Evolutionary conservation across 2,797 vertebrate genomes (phyloP), one percentile per base, ranked within the genome.

Genomic region (Clarias fuscus): DNA sequence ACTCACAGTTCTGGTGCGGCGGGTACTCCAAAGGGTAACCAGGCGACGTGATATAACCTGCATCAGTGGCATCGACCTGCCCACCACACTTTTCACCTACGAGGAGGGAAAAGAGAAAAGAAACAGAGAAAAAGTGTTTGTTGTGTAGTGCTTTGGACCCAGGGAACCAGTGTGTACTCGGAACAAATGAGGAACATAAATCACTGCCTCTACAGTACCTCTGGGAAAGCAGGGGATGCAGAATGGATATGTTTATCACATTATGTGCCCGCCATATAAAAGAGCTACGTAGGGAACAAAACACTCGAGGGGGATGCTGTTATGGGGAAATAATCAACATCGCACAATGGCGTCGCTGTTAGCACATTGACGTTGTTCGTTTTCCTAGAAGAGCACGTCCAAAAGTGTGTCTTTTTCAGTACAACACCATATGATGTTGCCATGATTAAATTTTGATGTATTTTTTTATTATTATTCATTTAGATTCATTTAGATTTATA

Each of bases 1-100:
- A 99, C 90, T 96, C 97, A 0, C 98, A 99, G 95, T 96, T 97
- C 96, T 98, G 98, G 92, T 99, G 97, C 73, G 98, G 96, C 0
- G 97, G 97, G 89, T 99, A 99, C 93, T 99, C 98, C 88, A 97
- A 96, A 1, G 98, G 98, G 93, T 99, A 99, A 15, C 97, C 98
- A 0, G 98, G 97, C 0, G 98, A 99, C 77, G 98, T 99, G 95
- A 99, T 98, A 92, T 99, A 99, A 59, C 97, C 98, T 0, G 98
- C 97, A 2, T 97, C 95, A 64, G 95, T 98, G 91, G 98, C 98
- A 88, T 99, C 98, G 89, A 99, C 91, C 11, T 92, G 94, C 3
- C 97, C 97, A 2, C 98, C 98, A 0, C 98, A 99, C 0, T 93
- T 91, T 90, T 95, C 88, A 82, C 8, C 89, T 90, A 82, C 18